Base-by-base conservation (phyloP, 2,797 vertebrate species). In the Lacerta viridis region DNA sequence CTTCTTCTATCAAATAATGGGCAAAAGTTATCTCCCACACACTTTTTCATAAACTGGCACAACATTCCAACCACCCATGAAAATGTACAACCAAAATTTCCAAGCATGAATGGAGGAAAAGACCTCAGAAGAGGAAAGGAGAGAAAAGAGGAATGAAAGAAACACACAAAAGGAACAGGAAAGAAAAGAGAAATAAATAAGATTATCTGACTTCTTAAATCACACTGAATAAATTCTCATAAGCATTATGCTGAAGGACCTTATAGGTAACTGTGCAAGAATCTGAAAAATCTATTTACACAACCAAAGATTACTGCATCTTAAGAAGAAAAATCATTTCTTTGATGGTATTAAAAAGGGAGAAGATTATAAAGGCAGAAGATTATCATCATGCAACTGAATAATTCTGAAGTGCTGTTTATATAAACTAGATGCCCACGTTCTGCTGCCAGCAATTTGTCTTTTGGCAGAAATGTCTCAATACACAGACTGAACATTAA, bases 401-500 rank as follows among this genome's bases (percentile, higher is more conserved):
- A 46, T 43, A 36, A 41, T 72, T 78, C 4, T 20, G n/a, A 23
- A 66, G 27, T 1, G 75, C 15, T 4, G 0, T 36, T 10, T 69
- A 69, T 69, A 64, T 68, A 91, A 93, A 94, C 85, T 95, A 83
- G 90, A 89, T 92, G 84, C 79, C 95, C 96, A 97, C 96, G 84
- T 93, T 95, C 85, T 83, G 82, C 71, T 96, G 93, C 92, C 96
- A 96, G 92, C 76, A 96, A 91, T 87, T 81, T 95, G 90, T 74
- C 59, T 91, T 80, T 95, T 95, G 92, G 92, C 92, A 94, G 80
- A 76, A 92, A 43, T 77, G 91, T 93, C 94, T 95, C 94, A 95
- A 96, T 90, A 87, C 77, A 92, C 84, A 69, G 20, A 94, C 87
- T 95, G 93, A 91, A 93, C 92, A 94, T 93, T 96, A 86, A 79